phyloP scores from a whole-genome alignment of 2,888 invertebrate genomes.

The Oscheius sp. region DNA sequence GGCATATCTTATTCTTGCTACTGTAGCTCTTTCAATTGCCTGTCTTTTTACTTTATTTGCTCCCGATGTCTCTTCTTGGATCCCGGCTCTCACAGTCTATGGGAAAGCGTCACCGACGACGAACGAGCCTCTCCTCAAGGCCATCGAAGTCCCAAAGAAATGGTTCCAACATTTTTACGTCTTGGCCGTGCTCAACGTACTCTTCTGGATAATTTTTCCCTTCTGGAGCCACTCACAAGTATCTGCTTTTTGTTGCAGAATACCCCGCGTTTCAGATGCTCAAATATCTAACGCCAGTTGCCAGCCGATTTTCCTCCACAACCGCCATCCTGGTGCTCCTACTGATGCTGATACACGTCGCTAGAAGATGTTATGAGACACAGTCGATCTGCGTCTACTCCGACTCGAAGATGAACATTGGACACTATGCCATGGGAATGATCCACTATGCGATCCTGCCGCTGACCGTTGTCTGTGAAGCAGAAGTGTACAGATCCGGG shows the following conservation, averaged over 20 bases:
- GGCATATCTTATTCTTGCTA: conserved; percentile 46
- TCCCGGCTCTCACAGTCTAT: conserved; percentile 55
- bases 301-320: conserved; percentile 38
- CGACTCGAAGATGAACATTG: conserved; percentile 83
- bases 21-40: conserved; percentile 45
- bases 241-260: neutral
- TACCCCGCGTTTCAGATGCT: neutral
- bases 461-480: conserved; percentile 68
- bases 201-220: conserved; percentile 23
- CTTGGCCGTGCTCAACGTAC: conserved; percentile 17
- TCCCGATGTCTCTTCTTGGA: conserved; percentile 32
- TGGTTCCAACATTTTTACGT: conserved; percentile 57
- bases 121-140: conserved; percentile 33
- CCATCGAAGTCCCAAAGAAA: conserved; percentile 57
- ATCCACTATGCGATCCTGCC: conserved; percentile 80
- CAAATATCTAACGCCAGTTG: conserved; percentile 7
- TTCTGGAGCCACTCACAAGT: conserved; percentile 13
- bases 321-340: conserved; percentile 41
- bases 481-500: conserved; percentile 38
- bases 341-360: conserved; percentile 74
- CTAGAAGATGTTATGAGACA: conserved; percentile 35
- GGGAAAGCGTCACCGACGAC: conserved; percentile 48
- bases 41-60: conserved; percentile 49
- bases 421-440: conserved; percentile 84
- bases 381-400: conserved; percentile 84